Evolutionary conservation across 2,888 invertebrate genomes (phyloP).

Genomic region (Theodoxus fluviatilis): DNA sequence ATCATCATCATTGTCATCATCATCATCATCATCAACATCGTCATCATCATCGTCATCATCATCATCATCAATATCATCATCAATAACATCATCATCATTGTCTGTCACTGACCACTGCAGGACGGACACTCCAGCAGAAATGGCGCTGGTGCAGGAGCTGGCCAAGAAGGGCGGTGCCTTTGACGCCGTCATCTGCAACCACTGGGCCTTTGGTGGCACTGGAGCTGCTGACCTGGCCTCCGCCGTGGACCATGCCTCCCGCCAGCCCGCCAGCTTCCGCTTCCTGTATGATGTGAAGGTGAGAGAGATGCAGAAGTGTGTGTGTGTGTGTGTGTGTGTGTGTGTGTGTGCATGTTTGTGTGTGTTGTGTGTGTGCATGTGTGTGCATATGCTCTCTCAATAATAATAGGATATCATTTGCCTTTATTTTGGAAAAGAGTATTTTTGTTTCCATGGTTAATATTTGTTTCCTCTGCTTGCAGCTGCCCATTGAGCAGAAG

Average conservation of each 20-base stretch:
- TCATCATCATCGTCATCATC: no score
- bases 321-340: not conserved
- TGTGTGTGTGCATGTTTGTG: not conserved
- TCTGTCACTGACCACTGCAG: no score
- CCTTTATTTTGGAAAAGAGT: no score
- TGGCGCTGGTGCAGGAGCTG: constrained; percentile 78
- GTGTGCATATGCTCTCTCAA: not conserved
- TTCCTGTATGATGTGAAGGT: constrained; percentile 67
- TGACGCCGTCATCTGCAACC: constrained; percentile 84
- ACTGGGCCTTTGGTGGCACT: constrained; percentile 87
- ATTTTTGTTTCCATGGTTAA: not conserved
- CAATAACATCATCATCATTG: no score
- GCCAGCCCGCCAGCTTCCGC: constrained; percentile 70
- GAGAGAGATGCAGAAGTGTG: constrained; percentile 27
- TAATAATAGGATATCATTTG: not conserved
- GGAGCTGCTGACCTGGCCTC: constrained; percentile 88
- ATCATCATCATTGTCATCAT: no score
- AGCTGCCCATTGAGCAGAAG: constrained; percentile 82
- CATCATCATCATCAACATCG: no score
- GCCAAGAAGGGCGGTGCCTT: constrained; percentile 83
- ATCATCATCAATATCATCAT: no score
- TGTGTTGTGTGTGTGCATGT: not conserved
- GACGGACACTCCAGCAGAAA: constrained; percentile 84
- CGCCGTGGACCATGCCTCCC: constrained; percentile 82
- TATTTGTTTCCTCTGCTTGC: no score